A percentile compares a stretch with the other conserved stretches of the same genome.
Conservation (phyloP, 1,140 invertebrate genomes). For the Oscheius sp. region DNA sequence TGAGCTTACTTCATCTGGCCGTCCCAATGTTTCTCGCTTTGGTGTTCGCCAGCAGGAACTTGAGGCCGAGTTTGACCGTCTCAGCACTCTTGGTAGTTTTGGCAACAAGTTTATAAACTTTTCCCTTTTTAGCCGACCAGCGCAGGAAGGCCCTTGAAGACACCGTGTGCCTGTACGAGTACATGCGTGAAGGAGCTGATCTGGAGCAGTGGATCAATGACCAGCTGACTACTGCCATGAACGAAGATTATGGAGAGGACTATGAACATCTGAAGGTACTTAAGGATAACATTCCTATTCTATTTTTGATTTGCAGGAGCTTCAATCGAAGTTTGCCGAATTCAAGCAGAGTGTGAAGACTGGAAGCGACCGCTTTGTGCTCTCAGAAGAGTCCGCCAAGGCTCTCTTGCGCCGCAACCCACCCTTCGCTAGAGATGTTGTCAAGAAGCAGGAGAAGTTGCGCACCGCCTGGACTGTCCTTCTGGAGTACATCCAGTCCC, state of each 20-base stretch:
- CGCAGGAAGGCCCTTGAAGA: constrained; percentile 67
- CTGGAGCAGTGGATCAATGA: constrained; percentile 91
- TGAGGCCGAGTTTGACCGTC: constrained; percentile 22
- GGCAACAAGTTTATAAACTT: not conserved
- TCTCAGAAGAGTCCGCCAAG: constrained; percentile 84
- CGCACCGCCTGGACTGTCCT: constrained; percentile 84
- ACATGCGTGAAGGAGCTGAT: constrained; percentile 83
- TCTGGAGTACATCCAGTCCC: constrained; percentile 77
- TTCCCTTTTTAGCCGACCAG: constrained; percentile 78
- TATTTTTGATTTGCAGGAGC: constrained; percentile 67
- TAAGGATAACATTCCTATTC: constrained; percentile 20
- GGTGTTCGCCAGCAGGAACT: constrained; percentile 28
- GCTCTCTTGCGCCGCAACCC: constrained; percentile 73
- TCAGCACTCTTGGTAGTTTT: constrained; percentile 4
- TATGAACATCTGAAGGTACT: constrained; percentile 88
- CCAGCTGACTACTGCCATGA: constrained; percentile 81
- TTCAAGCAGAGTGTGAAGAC: constrained; percentile 86
- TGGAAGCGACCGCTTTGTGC: constrained; percentile 84
- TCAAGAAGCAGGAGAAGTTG: constrained; percentile 80
- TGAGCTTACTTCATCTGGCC: constrained; percentile 35
- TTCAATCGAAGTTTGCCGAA: constrained; percentile 91
- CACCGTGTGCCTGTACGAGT: constrained; percentile 79
- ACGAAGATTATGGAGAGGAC: constrained; percentile 93
- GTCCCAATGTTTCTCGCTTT: constrained; percentile 25
- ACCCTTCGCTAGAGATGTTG: constrained; percentile 81